Evolutionary conservation across 2,888 invertebrate genomes (phyloP).

Genomic region (Deilephila porcellus): DNA sequence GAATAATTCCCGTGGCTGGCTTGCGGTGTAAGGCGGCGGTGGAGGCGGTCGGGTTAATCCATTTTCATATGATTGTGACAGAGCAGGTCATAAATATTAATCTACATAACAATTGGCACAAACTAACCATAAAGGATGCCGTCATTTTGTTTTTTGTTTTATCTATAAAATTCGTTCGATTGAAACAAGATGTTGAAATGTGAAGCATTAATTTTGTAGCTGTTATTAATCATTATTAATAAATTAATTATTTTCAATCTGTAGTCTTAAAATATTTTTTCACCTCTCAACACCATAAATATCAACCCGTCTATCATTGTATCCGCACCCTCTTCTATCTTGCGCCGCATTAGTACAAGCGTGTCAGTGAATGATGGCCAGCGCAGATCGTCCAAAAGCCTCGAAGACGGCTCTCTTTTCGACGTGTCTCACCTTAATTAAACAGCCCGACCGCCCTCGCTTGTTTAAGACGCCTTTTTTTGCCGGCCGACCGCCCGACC

Average conservation of each 20-base stretch:
- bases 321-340: slow-evolving; percentile 34
- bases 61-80: neutral
- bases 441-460: slow-evolving; percentile 33
- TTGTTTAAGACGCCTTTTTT: slow-evolving; percentile 20
- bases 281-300: too few relatives aligned
- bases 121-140: too few relatives aligned
- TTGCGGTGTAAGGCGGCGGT: neutral
- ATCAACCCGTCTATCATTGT: too few relatives aligned
- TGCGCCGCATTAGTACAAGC: slow-evolving; percentile 33
- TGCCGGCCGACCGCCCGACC: neutral
- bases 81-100: too few relatives aligned
- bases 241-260: too few relatives aligned
- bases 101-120: too few relatives aligned
- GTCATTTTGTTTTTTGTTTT: too few relatives aligned
- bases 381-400: slow-evolving; percentile 54
- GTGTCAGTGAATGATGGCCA: slow-evolving; percentile 55
- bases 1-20: slow-evolving; percentile 54
- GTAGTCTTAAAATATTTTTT: too few relatives aligned
- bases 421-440: slow-evolving; percentile 60
- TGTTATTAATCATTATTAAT: too few relatives aligned
- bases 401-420: slow-evolving; percentile 43
- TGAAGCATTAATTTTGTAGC: too few relatives aligned
- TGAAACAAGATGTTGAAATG: too few relatives aligned
- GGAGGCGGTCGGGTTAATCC: neutral
- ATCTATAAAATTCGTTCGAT: too few relatives aligned